Evolutionary conservation across 2,113 vertebrate species (phyloP).

Genomic region (Neolamprologus ventralis): DNA sequence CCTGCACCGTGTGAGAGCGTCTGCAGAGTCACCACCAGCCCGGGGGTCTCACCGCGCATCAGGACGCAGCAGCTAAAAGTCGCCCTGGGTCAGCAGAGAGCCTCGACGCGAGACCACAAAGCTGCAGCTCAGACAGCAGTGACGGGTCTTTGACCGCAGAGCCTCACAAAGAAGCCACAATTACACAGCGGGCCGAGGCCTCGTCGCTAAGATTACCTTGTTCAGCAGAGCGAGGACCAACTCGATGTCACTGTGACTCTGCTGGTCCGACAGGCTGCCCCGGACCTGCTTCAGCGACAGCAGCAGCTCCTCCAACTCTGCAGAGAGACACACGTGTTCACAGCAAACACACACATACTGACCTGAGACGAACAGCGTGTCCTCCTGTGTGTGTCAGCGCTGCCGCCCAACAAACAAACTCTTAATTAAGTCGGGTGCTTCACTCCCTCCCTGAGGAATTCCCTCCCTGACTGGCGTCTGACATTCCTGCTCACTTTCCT

Average conservation of each 20-base stretch:
- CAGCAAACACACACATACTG: not conserved
- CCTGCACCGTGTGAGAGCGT: not conserved
- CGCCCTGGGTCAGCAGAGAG: not conserved
- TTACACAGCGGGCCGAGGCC: not conserved
- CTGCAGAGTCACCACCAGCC: not conserved
- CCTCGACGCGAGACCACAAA: not conserved
- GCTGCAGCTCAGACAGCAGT: not conserved
- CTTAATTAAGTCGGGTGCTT: conserved; percentile 64
- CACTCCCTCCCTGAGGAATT: conserved; percentile 60
- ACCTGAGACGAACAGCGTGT: not conserved
- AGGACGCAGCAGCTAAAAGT: not conserved
- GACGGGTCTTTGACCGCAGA: not conserved
- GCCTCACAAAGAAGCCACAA: not conserved
- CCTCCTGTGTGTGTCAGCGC: not conserved
- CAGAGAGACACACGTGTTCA: not conserved
- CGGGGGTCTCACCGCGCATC: accelerated
- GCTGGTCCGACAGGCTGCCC: conserved; percentile 84
- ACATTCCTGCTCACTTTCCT: conserved; percentile 15
- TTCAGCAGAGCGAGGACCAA: conserved; percentile 91
- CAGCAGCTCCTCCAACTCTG: conserved; percentile 93
- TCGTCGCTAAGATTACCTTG: conserved; percentile 64
- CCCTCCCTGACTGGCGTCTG: conserved; percentile 35
- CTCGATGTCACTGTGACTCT: conserved; percentile 91
- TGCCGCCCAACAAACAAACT: conserved; percentile 14
- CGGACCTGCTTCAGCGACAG: conserved; percentile 93